phyloP scores from a whole-genome alignment of 2,888 invertebrate species.

The Hypselothyrea guttata region DNA sequence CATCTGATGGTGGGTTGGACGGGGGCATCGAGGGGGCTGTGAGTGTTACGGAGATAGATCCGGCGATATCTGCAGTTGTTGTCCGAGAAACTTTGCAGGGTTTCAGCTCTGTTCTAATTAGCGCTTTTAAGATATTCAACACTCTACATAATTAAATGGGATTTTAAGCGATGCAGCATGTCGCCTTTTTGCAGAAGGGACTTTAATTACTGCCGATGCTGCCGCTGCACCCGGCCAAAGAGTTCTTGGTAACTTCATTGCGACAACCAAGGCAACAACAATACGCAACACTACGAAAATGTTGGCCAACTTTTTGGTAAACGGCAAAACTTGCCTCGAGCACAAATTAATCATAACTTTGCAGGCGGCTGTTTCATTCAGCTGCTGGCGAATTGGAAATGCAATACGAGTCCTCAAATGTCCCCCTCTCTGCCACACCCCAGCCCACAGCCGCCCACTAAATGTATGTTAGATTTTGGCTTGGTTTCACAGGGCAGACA shows the following conservation, averaged over 20 bases:
- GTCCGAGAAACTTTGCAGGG: slow-evolving; percentile 60
- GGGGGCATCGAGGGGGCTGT: slow-evolving; percentile 3
- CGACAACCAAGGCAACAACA: slow-evolving; percentile 6
- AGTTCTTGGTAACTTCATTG: slow-evolving; percentile 58
- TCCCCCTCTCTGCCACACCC: background rate
- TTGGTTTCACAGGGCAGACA: slow-evolving; percentile 14
- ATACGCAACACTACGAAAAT: slow-evolving; percentile 36
- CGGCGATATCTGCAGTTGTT: slow-evolving; percentile 47
- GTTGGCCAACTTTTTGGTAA: slow-evolving; percentile 61
- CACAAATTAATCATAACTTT: slow-evolving; percentile 79
- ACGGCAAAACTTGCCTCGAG: slow-evolving; percentile 62
- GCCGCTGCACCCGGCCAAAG: slow-evolving; percentile 37
- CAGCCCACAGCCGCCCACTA: slow-evolving; percentile 45
- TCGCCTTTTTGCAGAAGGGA: slow-evolving; percentile 36
- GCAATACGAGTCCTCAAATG: slow-evolving; percentile 30
- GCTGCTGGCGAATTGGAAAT: slow-evolving; percentile 35
- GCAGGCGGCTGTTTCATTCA: slow-evolving; percentile 47
- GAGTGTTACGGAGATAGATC: slow-evolving; percentile 2
- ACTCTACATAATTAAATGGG: slow-evolving; percentile 75
- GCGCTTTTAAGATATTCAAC: slow-evolving; percentile 68
- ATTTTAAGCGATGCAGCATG: slow-evolving; percentile 62
- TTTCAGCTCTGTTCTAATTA: slow-evolving; percentile 67
- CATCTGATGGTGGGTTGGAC: background rate
- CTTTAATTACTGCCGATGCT: slow-evolving; percentile 60
- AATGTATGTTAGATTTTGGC: slow-evolving; percentile 58